Base-by-base conservation (phyloP, 1,140 invertebrate genomes). In the Colletes latitarsis region DNA sequence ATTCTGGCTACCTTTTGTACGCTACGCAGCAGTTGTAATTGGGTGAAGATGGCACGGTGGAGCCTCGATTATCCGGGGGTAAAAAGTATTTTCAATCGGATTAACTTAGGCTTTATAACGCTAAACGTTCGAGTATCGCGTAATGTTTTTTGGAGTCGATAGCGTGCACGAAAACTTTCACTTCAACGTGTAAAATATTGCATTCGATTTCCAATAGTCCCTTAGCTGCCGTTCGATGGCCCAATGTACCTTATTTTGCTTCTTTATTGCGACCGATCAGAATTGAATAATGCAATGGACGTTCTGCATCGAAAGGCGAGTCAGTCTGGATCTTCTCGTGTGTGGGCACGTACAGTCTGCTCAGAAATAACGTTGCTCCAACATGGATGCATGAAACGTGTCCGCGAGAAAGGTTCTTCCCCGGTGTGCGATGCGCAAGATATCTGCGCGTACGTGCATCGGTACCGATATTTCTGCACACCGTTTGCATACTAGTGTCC, bases 241-340 rank as follows among this genome's bases (percentile, higher is more conserved):
- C 67, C 81, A 49, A 60, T 76, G 75, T 88, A 74, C 66, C 81
- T 87, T 88, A 88, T 83, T 88, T 78, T 79, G 82, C 75, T 88
- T 86, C 89, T 89, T 89, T 90, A 90, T 90, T 89, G 88, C 88
- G 70, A 66, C 74, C 83, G 83, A 88, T 89, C 89, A 82, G 83
- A 89, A 88, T 88, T 89, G 89, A 90, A 90, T 90, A 90, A 90
- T 89, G 89, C 89, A 90, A 86, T 85, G 83, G 82, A 77, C 75
- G 74, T 80, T 84, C 81, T 79, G 76, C 75, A 83, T 82, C 64
- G 74, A 73, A 75, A 67, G 60, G 81, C 64, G 69, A 57, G 71
- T 60, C 43, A 17, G 10, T 21, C 30, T 30, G 30, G 30, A 30
- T 30, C 30, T 30, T 10, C 15, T 10, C 46, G 52, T 39, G 67